A percentile compares a stretch with the other conserved stretches of the same genome.
phyloP scores from a whole-genome alignment of 2,113 vertebrate species.

The Brachyhypopomus occidentalis region DNA sequence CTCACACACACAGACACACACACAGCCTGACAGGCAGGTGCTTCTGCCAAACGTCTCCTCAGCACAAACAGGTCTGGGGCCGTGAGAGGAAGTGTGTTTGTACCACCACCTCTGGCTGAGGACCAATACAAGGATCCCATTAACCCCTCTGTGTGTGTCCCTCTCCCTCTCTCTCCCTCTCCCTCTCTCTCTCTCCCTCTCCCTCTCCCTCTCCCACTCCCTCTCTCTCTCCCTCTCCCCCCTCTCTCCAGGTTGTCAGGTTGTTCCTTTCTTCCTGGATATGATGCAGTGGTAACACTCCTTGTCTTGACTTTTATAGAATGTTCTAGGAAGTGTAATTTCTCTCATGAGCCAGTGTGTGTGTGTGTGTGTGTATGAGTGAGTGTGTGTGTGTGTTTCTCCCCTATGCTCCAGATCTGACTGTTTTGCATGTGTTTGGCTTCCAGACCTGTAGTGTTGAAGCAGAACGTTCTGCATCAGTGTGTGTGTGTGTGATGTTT shows the following conservation, averaged over 20 bases:
- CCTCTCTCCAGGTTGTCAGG: neutral
- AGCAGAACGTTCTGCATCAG: neutral
- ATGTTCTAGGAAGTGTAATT: constrained; percentile 59
- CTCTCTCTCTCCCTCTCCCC: neutral
- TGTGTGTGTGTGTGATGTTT: no score
- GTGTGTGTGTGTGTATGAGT: no score
- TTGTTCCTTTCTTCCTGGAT: constrained; percentile 34
- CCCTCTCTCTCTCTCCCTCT: neutral
- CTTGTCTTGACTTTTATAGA: constrained; percentile 63
- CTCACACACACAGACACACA: no score
- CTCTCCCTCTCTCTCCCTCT: neutral
- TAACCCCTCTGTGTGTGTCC: no score
- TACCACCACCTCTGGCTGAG: constrained; percentile 35
- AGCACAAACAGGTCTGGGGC: constrained; percentile 49
- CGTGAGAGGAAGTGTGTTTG: constrained; percentile 47
- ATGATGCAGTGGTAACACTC: constrained; percentile 37
- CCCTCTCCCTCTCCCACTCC: neutral
- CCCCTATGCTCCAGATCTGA: no score
- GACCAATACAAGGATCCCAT: constrained; percentile 40
- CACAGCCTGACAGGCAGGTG: constrained; percentile 65
- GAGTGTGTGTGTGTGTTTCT: no score
- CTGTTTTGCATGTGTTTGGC: no score
- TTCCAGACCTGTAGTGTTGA: no score
- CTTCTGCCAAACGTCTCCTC: constrained; percentile 66
- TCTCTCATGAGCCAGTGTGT: constrained; percentile 31